Evolutionary conservation across 2,888 invertebrate genomes (phyloP).

Genomic region (Pristionchus exspectatus): DNA sequence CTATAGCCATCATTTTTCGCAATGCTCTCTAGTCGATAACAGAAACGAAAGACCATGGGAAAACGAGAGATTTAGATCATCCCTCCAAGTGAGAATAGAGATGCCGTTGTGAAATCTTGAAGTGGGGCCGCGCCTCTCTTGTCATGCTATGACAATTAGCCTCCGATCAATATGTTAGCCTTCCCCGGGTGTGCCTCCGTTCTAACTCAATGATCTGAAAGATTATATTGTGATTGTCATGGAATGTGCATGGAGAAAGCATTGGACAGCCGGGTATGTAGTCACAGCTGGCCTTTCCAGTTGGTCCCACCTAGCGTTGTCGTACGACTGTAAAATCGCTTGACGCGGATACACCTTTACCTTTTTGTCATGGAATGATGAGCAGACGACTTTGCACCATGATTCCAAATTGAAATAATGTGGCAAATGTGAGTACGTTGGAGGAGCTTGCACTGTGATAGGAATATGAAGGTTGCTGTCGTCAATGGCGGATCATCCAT

Average conservation of each 20-base stretch:
- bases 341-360: no score
- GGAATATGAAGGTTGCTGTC: background rate
- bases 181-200: background rate
- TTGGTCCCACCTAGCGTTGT: no score
- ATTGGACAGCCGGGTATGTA: no score
- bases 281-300: no score
- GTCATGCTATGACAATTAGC: constrained; percentile 1
- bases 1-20: no score
- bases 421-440: no score
- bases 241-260: no score
- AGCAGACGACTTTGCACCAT: background rate
- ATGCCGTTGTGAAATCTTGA: background rate
- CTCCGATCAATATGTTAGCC: background rate
- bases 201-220: background rate
- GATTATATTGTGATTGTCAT: background rate
- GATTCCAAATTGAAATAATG: background rate
- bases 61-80: background rate
- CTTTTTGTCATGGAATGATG: background rate
- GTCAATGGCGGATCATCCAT: background rate
- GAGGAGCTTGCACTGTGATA: no score
- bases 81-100: background rate
- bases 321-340: no score
- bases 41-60: no score
- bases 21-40: background rate
- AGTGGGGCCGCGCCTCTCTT: background rate